Conservation (phyloP, 1,140 invertebrate genomes). For the Platyura marginata region DNA sequence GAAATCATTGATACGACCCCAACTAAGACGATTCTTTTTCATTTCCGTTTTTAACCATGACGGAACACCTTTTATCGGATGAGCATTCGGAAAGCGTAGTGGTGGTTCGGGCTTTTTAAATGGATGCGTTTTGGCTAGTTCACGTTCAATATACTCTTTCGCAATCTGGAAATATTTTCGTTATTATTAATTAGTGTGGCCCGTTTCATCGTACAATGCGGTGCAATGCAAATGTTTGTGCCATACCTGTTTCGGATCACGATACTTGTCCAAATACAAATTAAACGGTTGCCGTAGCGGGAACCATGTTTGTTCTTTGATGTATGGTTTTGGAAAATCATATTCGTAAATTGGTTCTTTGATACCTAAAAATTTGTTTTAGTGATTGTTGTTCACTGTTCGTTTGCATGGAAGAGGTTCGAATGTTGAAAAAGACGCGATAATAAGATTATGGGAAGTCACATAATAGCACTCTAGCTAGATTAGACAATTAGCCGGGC, state of each 20-base stretch:
- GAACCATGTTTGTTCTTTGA: slow-evolving; percentile 61
- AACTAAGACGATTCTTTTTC: slow-evolving; percentile 39
- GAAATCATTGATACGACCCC: slow-evolving; percentile 48
- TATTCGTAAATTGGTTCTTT: slow-evolving; percentile 68
- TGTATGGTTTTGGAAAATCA: slow-evolving; percentile 58
- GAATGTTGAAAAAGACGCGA: too few species aligned
- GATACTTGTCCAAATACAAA: slow-evolving; percentile 76
- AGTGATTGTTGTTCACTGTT: too few species aligned
- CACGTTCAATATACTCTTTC: slow-evolving; percentile 69
- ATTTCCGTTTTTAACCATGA: slow-evolving; percentile 60
- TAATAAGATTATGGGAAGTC: too few species aligned
- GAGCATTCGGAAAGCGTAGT: slow-evolving; percentile 56
- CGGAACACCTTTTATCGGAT: slow-evolving; percentile 37
- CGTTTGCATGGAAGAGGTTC: too few species aligned
- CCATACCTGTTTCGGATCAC: slow-evolving; percentile 67
- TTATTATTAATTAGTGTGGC: not conserved
- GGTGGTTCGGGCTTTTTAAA: slow-evolving; percentile 48
- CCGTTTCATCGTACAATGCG: not conserved
- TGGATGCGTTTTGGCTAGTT: slow-evolving; percentile 63
- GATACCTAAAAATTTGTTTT: too few species aligned
- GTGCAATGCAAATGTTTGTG: not conserved
- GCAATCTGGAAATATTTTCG: slow-evolving; percentile 21
- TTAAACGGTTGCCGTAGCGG: slow-evolving; percentile 69
- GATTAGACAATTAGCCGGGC: too few species aligned
- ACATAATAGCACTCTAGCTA: too few species aligned